phyloP scores from a whole-genome alignment of 2,888 invertebrate species.

The Dynastes grantii region DNA sequence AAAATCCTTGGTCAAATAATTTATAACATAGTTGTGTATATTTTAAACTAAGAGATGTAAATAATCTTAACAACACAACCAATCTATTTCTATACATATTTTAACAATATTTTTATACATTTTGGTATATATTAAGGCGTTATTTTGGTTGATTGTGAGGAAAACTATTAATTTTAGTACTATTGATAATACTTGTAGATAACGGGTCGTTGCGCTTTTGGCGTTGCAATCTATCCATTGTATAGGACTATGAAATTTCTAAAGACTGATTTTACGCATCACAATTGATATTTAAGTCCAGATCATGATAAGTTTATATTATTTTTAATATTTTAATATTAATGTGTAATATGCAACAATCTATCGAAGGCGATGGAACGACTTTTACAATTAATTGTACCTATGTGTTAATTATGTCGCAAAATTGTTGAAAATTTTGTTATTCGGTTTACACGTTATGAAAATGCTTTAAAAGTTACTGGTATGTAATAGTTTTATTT shows the following conservation, averaged over 20 bases:
- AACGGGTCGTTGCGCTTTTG: not conserved
- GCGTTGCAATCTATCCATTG: constrained; percentile 1
- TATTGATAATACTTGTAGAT: constrained; percentile 1
- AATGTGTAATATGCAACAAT: constrained; percentile 23
- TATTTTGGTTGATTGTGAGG: constrained; percentile 4
- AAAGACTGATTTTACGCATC: constrained; percentile 51
- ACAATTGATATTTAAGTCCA: constrained; percentile 43
- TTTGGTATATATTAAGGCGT: constrained; percentile 36
- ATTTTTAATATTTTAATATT: constrained; percentile 8
- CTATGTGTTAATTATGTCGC: not conserved
- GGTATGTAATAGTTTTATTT: constrained; percentile 44
- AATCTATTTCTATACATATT: constrained; percentile 37
- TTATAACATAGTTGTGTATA: constrained; percentile 14
- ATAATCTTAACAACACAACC: constrained; percentile 19
- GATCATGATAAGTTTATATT: constrained; percentile 29
- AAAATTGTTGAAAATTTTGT: constrained; percentile 34
- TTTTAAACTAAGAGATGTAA: constrained; percentile 19
- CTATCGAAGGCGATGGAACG: constrained; percentile 6
- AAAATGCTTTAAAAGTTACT: constrained; percentile 24
- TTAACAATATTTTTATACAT: constrained; percentile 51
- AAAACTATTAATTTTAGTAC: constrained; percentile 23
- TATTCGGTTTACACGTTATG: constrained; percentile 14
- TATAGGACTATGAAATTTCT: constrained; percentile 38
- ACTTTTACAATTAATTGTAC: constrained; percentile 18
- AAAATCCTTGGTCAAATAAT: not conserved